Conservation (phyloP, 2,113 vertebrate genomes). For the Laterallus jamaicensis region DNA sequence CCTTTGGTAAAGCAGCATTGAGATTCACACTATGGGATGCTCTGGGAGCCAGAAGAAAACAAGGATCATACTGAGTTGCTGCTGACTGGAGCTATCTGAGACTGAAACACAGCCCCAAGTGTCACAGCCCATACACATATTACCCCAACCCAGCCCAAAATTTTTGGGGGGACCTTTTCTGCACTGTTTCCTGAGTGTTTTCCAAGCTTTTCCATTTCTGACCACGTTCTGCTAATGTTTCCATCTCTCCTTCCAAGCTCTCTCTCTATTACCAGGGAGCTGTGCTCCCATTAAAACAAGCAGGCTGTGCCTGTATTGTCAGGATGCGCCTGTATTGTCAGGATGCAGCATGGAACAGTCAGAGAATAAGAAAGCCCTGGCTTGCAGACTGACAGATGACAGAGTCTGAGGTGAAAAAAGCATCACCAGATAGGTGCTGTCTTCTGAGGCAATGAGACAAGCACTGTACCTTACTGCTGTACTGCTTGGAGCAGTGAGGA, state of each 20-base stretch:
- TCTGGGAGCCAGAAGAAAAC: neutral
- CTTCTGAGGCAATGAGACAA: neutral
- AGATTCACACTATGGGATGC: neutral
- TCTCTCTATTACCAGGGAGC: neutral
- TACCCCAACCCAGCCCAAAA: neutral
- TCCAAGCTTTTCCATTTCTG: neutral
- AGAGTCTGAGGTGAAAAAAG: neutral
- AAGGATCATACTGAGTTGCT: neutral
- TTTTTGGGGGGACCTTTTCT: neutral
- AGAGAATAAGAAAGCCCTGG: neutral
- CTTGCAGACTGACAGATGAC: neutral
- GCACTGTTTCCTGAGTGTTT: neutral
- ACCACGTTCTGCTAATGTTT: neutral
- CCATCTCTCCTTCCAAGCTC: neutral
- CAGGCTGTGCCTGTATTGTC: neutral
- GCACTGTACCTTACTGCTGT: conserved; percentile 91
- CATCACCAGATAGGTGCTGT: neutral
- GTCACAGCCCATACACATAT: neutral
- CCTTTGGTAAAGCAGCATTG: neutral
- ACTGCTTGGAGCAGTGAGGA: conserved; percentile 97
- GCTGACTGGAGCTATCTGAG: neutral
- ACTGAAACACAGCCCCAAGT: neutral
- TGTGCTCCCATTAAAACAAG: neutral
- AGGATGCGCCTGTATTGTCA: neutral
- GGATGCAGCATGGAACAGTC: neutral